A percentile compares a stretch with the other conserved stretches of the same genome.
These are phyloP conservation scores for Oceanodroma leucorhoa DNA, from an alignment of 2,797 vertebrate genomes.

Conservation along the genomic window DNA sequence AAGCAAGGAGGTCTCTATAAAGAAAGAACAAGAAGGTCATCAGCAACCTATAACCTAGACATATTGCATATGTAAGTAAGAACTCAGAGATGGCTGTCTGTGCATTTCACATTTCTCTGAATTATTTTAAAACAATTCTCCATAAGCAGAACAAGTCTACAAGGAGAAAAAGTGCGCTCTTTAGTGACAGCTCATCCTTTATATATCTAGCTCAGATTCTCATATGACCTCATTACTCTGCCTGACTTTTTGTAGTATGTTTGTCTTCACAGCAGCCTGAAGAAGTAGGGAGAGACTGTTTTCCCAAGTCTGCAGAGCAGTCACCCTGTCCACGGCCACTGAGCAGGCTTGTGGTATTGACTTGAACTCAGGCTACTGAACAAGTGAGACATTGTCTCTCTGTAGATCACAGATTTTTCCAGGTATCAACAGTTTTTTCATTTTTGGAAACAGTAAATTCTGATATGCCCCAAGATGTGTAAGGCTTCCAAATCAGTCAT, in stretches of 20 bases:
- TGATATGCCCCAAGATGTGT: neutral
- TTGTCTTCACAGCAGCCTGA: neutral
- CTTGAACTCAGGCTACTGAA: neutral
- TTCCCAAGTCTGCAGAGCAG: neutral
- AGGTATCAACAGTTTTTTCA: neutral
- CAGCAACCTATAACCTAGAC: neutral
- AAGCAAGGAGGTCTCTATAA: neutral
- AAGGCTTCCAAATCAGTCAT: neutral
- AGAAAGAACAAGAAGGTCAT: neutral
- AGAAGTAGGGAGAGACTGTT: neutral
- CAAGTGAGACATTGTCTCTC: neutral
- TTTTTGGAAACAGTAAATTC: neutral
- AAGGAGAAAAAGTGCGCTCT: neutral
- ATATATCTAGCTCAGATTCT: neutral
- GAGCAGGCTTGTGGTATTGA: neutral
- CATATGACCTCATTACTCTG: neutral
- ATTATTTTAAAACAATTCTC: neutral
- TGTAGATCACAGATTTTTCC: neutral
- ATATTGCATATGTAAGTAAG: neutral
- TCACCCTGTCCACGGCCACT: neutral
- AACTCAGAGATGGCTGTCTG: neutral
- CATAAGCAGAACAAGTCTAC: neutral
- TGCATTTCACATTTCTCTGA: neutral
- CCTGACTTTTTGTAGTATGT: neutral
- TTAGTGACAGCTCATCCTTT: neutral